Conservation (phyloP, 2,113 vertebrate species). For the Eleginops maclovinus region DNA sequence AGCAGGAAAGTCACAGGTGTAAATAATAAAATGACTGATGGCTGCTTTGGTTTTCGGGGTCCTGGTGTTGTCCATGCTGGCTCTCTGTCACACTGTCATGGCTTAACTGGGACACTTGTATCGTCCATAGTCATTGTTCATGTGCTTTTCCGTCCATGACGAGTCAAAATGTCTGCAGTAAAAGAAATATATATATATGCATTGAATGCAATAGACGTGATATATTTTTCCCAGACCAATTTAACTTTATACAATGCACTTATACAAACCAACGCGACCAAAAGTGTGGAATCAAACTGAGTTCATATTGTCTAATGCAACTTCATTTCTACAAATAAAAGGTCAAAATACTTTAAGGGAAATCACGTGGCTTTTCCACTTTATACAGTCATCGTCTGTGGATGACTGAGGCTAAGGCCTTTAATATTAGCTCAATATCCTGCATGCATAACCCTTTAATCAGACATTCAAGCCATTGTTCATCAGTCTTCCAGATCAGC, state of each 20-base stretch:
- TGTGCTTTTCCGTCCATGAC: slow-evolving; percentile 4
- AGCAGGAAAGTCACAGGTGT: slow-evolving; percentile 1
- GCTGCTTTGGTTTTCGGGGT: slow-evolving; percentile 12
- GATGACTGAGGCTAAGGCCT: slow-evolving; percentile 34
- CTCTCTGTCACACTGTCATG: slow-evolving; percentile 16
- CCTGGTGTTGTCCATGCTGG: slow-evolving; percentile 7
- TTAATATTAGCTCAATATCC: slow-evolving; percentile 26
- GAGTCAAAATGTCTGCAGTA: background rate
- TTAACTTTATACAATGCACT: no score
- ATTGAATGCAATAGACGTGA: slow-evolving; percentile 7
- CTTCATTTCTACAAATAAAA: slow-evolving; percentile 28
- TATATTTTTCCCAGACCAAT: background rate
- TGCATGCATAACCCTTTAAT: slow-evolving; percentile 61
- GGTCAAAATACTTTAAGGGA: slow-evolving; percentile 40
- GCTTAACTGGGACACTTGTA: slow-evolving; percentile 15
- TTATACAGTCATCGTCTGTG: slow-evolving; percentile 42
- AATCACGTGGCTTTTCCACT: slow-evolving; percentile 31
- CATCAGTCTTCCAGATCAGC: slow-evolving; percentile 17
- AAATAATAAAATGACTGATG: slow-evolving; percentile 16
- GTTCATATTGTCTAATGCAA: slow-evolving; percentile 18
- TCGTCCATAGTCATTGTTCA: slow-evolving; percentile 18
- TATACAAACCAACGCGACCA: background rate
- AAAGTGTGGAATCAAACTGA: slow-evolving; percentile 19
- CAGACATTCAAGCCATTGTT: slow-evolving; percentile 18
- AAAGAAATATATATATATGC: background rate